Base-by-base conservation (phyloP, 2,888 invertebrate genomes). In the Meteorus cinctellus region DNA sequence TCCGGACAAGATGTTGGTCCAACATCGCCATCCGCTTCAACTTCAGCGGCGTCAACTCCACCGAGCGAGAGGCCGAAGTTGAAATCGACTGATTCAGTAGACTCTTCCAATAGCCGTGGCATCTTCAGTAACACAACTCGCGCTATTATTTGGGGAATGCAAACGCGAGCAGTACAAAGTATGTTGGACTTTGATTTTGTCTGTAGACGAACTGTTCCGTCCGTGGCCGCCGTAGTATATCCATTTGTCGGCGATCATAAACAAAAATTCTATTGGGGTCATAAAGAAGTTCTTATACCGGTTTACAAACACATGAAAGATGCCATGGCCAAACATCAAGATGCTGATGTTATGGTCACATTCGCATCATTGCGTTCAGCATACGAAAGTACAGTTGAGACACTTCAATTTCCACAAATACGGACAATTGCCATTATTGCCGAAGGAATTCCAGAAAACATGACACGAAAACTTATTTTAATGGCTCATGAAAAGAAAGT, bases 231-330 rank as follows among this genome's bases (percentile, higher is more conserved):
- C 41, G 96, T 99, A 89, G 97, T 99, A 48, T 99, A 99, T 90
- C 99, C 99, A 0, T 98, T 99, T 91, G 98, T 96, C 16, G 98
- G 98, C 0, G 98, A 99, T 90, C 99, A 99, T 90, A 98, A 98
- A 88, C 98, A 98, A 91, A 99, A 99, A 90, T 99, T 97, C 91
- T 99, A 99, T 90, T 99, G 98, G 95, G 99, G 99, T 0, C 99
- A 99, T 90, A 98, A 98, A 89, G 99, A 99, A 92, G 92, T 89
- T 66, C 89, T 93, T 8, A 91, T 93, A 82, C 91, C 91, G 84
- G 97, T 98, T 6, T 99, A 99, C 91, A 98, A 98, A 84, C 96
- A 96, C 86, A 98, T 99, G 98, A 95, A 94, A 80, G 97, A 98
- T 84, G 98, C 98, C 1, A 97, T 99, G 94, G 93, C 92, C 6